Base-by-base conservation (phyloP, 2,113 vertebrate genomes). In the Ursus arctos region DNA sequence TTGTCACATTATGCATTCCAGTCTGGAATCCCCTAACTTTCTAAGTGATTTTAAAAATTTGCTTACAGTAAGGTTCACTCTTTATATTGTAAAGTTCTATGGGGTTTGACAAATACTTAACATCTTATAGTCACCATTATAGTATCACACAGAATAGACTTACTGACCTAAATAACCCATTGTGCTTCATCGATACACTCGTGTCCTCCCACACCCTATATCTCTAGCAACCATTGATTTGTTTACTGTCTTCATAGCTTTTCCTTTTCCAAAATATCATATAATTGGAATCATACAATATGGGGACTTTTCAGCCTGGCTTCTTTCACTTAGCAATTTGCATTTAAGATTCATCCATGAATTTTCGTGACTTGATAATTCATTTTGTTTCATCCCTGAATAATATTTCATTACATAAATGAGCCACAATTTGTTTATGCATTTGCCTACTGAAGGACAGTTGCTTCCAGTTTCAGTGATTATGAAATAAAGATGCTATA, bases 311-410 rank as follows among this genome's bases (percentile, higher is more conserved):
- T 74, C 71, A 84, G 22, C 77, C 26, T 59, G 21, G 11, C 9
- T 96, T 94, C 49, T 88, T 97, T 96, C 55, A 91, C n/a, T 85
- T 85, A 94, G n/a, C 21, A 89, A 82, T 85, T 94, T 80, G 7
- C 7, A 85, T 6, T 57, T 92, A 79, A 93, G n/a, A 88, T 49
- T 84, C 43, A 93, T 51, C n/a, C 15, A 24, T 57, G 24, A 95
- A 4, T 77, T 93, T 97, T 81, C 63, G 40, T 88, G 93, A 26
- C 31, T 91, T 96, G 51, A 61, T 31, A 88, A 86, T 76, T 86
- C 53, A 94, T 40, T 83, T 94, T 47, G 15, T 31, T 94, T 92
- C 83, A 40, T 81, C 79, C 57, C 13, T 67, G 51, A 93, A 71
- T 80, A 84, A 88, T 67, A 95, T 86, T 93, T 92, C 53, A 51